Conservation (phyloP, 2,797 vertebrate species). For the Phoxinus dragarum region DNA sequence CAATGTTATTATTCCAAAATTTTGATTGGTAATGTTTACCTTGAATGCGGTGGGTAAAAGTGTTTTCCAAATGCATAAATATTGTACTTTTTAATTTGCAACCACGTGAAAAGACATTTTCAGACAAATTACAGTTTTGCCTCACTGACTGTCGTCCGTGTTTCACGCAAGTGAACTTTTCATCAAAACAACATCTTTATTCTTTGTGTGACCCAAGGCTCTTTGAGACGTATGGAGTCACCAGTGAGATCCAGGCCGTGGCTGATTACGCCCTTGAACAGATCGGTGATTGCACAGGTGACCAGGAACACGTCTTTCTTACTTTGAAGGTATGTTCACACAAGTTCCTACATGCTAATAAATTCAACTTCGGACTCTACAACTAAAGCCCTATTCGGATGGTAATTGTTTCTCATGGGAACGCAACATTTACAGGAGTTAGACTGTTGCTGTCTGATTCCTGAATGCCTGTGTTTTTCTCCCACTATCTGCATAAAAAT, state of each 20-base stretch:
- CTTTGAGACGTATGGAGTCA: conserved; percentile 68
- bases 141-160: background rate
- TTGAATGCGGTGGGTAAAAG: too few species aligned
- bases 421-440: background rate
- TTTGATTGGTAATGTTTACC: background rate
- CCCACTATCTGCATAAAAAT: background rate
- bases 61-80: background rate
- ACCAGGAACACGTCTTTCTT: conserved; percentile 85
- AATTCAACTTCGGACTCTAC: background rate
- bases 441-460: background rate
- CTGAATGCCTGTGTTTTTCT: background rate
- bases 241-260: conserved; percentile 83
- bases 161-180: background rate
- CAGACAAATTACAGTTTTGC: background rate
- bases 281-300: conserved; percentile 78
- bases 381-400: background rate
- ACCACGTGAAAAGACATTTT: background rate
- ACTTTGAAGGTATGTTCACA: conserved; percentile 82
- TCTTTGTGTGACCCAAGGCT: conserved; percentile 74
- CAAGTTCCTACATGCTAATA: background rate
- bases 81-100: background rate
- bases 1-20: background rate
- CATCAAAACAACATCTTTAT: background rate
- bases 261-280: conserved; percentile 81
- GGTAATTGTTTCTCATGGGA: background rate